Percentiles rank a stretch among this genome's conserved stretches.
Conservation (phyloP, 2,888 invertebrate genomes). For the Ophion slaviceki region DNA sequence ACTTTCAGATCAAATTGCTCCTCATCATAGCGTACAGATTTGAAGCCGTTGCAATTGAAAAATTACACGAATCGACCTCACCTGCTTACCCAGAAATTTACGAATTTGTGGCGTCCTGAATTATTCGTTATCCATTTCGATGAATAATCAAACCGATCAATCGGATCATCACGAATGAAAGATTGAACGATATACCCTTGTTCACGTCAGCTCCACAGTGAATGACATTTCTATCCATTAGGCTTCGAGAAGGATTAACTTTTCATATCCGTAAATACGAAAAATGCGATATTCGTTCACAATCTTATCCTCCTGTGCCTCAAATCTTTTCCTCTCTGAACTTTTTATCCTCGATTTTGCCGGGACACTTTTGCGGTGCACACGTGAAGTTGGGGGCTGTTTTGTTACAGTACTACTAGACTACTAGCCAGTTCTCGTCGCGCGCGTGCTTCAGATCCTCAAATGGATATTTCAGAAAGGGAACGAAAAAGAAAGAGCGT, state of each 20-base stretch:
- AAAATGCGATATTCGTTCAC: background rate
- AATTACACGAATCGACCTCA: too few species aligned
- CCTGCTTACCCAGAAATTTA: too few species aligned
- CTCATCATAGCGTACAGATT: too few species aligned
- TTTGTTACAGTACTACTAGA: constrained; percentile 17
- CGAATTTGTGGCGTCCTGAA: too few species aligned
- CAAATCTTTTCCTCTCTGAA: constrained; percentile 26
- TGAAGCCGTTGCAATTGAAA: too few species aligned
- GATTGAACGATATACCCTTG: too few species aligned
- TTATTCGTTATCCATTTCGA: too few species aligned
- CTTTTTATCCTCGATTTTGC: constrained; percentile 38
- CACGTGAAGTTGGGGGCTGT: constrained; percentile 7
- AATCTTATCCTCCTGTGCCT: background rate
- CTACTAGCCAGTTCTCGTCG: constrained; percentile 49
- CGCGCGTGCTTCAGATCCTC: constrained; percentile 69
- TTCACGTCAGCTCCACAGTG: too few species aligned
- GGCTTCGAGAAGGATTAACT: background rate
- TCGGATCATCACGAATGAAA: too few species aligned
- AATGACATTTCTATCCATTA: too few species aligned
- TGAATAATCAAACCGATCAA: too few species aligned
- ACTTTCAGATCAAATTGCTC: too few species aligned
- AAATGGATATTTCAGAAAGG: constrained; percentile 70
- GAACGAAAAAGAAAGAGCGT: constrained; percentile 65
- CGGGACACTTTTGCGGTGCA: constrained; percentile 28
- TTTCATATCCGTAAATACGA: background rate